phyloP scores from a whole-genome alignment of 92 coral and sea anemone genomes.

The Epizoanthus fatuus region DNA sequence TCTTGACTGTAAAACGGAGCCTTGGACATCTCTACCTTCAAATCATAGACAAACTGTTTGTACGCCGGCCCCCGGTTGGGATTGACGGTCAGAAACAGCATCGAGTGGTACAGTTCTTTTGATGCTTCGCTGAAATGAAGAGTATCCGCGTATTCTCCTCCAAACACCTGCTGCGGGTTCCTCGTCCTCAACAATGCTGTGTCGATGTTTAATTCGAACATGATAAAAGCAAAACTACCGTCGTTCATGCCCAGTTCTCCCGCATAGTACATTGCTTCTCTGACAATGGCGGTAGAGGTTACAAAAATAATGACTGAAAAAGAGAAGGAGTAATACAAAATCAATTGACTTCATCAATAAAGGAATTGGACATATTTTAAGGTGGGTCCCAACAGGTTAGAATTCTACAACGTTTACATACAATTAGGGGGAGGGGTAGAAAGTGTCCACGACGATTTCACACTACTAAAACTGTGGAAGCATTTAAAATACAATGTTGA shows the following conservation, averaged over 20 bases:
- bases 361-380: neutral
- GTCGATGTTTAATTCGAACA: conserved; percentile 67
- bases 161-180: conserved; percentile 54
- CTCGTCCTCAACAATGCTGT: conserved; percentile 41
- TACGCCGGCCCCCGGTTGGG: conserved; percentile 51
- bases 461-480: too few relatives aligned
- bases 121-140: conserved; percentile 48
- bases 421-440: too few relatives aligned
- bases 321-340: neutral
- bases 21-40: conserved; percentile 73
- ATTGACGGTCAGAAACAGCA: conserved; percentile 67
- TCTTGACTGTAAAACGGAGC: conserved; percentile 78
- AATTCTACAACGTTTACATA: too few relatives aligned
- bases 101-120: conserved; percentile 66
- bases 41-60: conserved; percentile 61
- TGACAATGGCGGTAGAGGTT: conserved; percentile 72
- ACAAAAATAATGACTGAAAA: conserved; percentile 85
- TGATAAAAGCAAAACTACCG: conserved; percentile 89
- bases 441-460: too few relatives aligned
- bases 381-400: neutral
- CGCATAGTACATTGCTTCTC: conserved; percentile 87
- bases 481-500: too few relatives aligned
- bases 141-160: conserved; percentile 43
- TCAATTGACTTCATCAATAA: neutral
- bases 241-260: conserved; percentile 84